A percentile compares a stretch with the other conserved stretches of the same genome.
Evolutionary conservation across 2,888 invertebrate genomes (phyloP).

Genomic region (Ormyrus pomaceus): DNA sequence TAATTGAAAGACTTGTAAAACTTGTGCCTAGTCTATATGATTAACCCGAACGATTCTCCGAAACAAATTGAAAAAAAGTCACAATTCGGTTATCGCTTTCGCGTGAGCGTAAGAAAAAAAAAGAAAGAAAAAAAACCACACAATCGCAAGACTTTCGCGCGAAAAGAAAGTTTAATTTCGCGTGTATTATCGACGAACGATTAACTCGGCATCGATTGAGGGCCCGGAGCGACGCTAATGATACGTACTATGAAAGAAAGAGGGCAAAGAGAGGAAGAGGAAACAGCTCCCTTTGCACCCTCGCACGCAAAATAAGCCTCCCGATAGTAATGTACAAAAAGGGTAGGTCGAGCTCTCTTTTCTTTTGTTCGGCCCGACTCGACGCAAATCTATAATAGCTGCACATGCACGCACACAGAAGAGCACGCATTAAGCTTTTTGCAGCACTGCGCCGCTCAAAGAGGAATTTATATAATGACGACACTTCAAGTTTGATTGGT

Average conservation of each 20-base stretch:
- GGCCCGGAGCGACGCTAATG: conserved; percentile 29
- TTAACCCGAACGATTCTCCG: not conserved
- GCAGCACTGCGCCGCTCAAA: too few relatives aligned
- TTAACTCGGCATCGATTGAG: conserved; percentile 42
- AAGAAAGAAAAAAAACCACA: not conserved
- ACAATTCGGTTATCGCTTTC: not conserved
- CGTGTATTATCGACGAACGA: conserved; percentile 45
- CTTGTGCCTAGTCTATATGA: too few relatives aligned
- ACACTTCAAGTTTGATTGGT: too few relatives aligned
- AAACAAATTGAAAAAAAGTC: not conserved
- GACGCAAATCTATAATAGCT: too few relatives aligned
- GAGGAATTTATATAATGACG: too few relatives aligned
- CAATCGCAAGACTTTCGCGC: too few relatives aligned
- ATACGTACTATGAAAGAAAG: conserved; percentile 19
- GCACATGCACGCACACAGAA: too few relatives aligned
- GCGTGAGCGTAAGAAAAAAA: not conserved
- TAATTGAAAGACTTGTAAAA: too few relatives aligned
- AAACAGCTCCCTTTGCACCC: conserved; percentile 27
- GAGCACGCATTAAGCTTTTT: too few relatives aligned
- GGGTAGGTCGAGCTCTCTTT: not conserved
- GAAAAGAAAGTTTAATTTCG: conserved; percentile 28
- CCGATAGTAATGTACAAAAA: conserved; percentile 20
- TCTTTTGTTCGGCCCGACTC: conserved; percentile 14
- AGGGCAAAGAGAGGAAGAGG: conserved; percentile 17
- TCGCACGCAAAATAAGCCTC: conserved; percentile 16